Conservation (phyloP, 2,888 invertebrate genomes). For the Mamestra brassicae region DNA sequence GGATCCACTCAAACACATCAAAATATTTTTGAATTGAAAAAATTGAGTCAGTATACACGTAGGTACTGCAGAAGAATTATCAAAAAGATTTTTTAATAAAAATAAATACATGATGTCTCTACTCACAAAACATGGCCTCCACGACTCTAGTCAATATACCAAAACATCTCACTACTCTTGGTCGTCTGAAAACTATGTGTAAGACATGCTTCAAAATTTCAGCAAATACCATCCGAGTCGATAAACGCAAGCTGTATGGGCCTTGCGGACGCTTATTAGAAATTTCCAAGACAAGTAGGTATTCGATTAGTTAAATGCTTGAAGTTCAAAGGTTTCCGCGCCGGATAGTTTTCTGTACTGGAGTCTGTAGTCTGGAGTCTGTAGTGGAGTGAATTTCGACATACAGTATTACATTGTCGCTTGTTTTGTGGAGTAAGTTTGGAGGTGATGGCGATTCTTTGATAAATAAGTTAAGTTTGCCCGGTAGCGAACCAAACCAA, state of each 20-base stretch:
- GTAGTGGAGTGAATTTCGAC: constrained; percentile 52
- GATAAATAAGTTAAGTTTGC: too few relatives aligned
- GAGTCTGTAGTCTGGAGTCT: constrained; percentile 7
- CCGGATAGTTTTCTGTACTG: constrained; percentile 57
- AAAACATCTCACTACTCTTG: neutral
- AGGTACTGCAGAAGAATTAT: too few relatives aligned
- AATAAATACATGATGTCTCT: too few relatives aligned
- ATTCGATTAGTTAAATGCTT: constrained; percentile 76
- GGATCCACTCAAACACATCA: too few relatives aligned
- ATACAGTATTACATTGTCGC: constrained; percentile 69
- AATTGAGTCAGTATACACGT: too few relatives aligned
- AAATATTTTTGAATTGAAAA: too few relatives aligned
- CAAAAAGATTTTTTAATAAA: too few relatives aligned
- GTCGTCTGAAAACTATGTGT: neutral
- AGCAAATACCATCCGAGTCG: constrained; percentile 13
- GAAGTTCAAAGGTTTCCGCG: constrained; percentile 72
- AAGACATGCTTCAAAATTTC: constrained; percentile 44
- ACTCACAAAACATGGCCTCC: too few relatives aligned
- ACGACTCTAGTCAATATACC: neutral
- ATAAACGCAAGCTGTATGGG: constrained; percentile 49
- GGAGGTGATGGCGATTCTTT: constrained; percentile 20
- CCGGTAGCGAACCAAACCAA: too few relatives aligned
- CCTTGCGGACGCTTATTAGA: constrained; percentile 62
- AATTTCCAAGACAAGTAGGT: constrained; percentile 67
- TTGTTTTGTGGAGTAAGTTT: constrained; percentile 53